A percentile compares a stretch with the other conserved stretches of the same genome.
Evolutionary conservation across 2,888 invertebrate species (phyloP).

Genomic region (Caenorhabditis becei): DNA sequence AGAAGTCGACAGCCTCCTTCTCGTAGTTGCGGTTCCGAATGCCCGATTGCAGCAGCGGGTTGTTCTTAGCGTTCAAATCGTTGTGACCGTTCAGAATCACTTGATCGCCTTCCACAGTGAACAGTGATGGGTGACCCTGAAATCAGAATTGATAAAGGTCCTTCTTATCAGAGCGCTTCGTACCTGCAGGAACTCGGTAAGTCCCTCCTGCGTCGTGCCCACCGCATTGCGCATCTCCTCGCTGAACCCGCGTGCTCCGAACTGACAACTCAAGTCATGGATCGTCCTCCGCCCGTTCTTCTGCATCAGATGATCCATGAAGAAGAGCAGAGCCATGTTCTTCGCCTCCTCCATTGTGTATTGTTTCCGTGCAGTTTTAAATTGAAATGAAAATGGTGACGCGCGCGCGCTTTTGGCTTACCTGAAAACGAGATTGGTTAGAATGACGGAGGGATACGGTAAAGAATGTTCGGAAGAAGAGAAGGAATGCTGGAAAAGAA

Average conservation of each 20-base stretch:
- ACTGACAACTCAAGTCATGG: slow-evolving; percentile 95
- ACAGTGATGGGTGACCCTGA: slow-evolving; percentile 89
- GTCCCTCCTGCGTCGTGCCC: slow-evolving; percentile 84
- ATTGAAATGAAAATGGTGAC: slow-evolving; percentile 14
- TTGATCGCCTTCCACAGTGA: slow-evolving; percentile 92
- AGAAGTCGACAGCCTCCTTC: slow-evolving; percentile 97
- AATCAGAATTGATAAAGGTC: background rate
- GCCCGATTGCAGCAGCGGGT: slow-evolving; percentile 75
- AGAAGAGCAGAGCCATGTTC: slow-evolving; percentile 97
- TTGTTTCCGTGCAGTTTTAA: slow-evolving; percentile 11
- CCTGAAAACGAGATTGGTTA: slow-evolving; percentile 53
- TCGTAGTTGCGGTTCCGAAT: slow-evolving; percentile 87
- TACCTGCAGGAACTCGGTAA: slow-evolving; percentile 91
- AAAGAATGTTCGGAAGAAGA: background rate
- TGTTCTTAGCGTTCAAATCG: slow-evolving; percentile 81
- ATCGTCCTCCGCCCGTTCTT: slow-evolving; percentile 84
- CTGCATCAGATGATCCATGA: slow-evolving; percentile 97
- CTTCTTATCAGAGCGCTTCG: background rate
- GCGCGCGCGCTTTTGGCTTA: slow-evolving; percentile 64
- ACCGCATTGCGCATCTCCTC: slow-evolving; percentile 93
- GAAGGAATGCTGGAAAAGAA: background rate
- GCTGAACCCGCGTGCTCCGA: slow-evolving; percentile 98
- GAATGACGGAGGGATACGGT: background rate
- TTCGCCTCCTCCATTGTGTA: slow-evolving; percentile 80
- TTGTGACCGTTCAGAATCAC: slow-evolving; percentile 81